Evolutionary conservation across 2,888 invertebrate species (phyloP).

Genomic region (Sinhomidia bicolor): DNA sequence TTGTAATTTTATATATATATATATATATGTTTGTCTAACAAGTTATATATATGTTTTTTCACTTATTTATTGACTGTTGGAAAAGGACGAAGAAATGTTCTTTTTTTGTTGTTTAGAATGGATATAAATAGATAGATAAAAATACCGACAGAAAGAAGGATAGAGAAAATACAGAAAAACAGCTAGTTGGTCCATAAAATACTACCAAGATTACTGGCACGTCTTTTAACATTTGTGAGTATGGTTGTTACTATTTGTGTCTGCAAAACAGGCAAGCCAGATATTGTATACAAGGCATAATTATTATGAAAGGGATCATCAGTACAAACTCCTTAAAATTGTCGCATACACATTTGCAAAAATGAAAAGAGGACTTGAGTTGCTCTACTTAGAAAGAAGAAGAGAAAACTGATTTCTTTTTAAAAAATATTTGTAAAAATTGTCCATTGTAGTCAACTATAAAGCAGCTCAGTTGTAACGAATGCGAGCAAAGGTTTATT

Average conservation of each 20-base stretch:
- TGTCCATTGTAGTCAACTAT: constrained; percentile 44
- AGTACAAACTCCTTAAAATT: constrained; percentile 21
- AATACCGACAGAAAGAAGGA: background rate
- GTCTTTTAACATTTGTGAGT: constrained; percentile 17
- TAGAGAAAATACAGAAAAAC: constrained; percentile 19
- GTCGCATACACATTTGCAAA: background rate
- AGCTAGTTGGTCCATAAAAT: constrained; percentile 26
- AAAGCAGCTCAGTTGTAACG: constrained; percentile 43
- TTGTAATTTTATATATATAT: background rate
- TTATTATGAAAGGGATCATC: constrained; percentile 55
- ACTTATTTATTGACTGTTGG: background rate
- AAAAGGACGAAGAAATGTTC: background rate
- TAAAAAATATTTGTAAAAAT: constrained; percentile 37
- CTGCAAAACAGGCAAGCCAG: too few relatives aligned
- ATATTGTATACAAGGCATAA: constrained; percentile 37
- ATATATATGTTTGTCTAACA: background rate
- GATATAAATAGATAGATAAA: constrained; percentile 43
- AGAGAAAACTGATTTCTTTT: background rate
- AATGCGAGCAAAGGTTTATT: constrained; percentile 64
- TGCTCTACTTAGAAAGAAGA: background rate
- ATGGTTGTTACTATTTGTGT: too few relatives aligned
- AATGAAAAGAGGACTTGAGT: background rate
- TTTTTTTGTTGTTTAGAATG: background rate
- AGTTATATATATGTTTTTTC: background rate
- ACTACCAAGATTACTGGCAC: constrained; percentile 32